Base-by-base conservation (phyloP, 2,797 vertebrate genomes). In the Tragelaphus oryx region DNA sequence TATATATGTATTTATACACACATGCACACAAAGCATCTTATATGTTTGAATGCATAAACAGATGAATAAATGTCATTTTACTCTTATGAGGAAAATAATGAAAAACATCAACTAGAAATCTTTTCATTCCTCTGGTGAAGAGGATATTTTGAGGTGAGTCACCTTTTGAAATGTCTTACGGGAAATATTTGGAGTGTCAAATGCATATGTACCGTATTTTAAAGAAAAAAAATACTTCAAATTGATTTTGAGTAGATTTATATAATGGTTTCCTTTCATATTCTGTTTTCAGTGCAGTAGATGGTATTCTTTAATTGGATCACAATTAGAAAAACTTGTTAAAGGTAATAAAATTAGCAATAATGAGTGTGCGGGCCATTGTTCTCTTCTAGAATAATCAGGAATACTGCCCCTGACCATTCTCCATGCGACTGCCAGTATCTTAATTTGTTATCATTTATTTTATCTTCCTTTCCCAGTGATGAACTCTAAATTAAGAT, bases 291-390 rank as follows among this genome's bases (percentile, higher is more conserved):
- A 28, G 86, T 97, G 52, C 87, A 76, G 62, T 96, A 89, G 81
- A 96, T 96, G 57, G 65, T 86, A 71, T 95, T 86, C 88, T 98
- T 98, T 97, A 97, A 98, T 97, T 91, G 75, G 44, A 95, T 98
- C 98, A 92, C 54, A 96, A 87, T 97, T 97, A 97, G 86, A 87
- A 97, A 97, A 98, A 94, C 86, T 97, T 97, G 50, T 97, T 98
- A 97, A 97, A 97, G 89, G 84, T 98, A 98, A 98, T 97, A 96
- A 97, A 98, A 95, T 98, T 98, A 97, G 96, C 74, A 84, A 84
- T 91, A 96, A 97, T 98, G 97, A 97, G 50, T 71, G 20, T 81
- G 55, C 82, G 97, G 96, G 81, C 52, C 71, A 60, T 87, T 97
- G 79, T 95, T 97, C 83, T 97, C 24, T 48, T 78, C 76, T 79